Evolutionary conservation across 2,113 vertebrate genomes (phyloP).

Genomic region (Ondatra zibethicus): DNA sequence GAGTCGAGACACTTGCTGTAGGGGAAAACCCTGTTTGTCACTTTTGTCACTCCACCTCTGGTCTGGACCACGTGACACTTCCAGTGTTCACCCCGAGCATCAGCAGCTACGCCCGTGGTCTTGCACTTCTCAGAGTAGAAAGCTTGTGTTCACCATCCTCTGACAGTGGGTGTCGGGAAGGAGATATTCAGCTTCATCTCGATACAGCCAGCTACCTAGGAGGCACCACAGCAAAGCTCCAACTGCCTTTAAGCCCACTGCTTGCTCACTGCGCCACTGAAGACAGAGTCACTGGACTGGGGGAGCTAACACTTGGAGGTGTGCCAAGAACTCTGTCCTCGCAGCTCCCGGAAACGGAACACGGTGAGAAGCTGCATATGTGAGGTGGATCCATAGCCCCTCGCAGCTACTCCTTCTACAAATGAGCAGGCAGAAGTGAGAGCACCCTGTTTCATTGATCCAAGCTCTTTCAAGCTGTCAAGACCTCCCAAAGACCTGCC

Average conservation of each 20-base stretch:
- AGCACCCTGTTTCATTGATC: neutral
- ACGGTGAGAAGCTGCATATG: neutral
- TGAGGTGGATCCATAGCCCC: neutral
- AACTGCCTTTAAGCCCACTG: neutral
- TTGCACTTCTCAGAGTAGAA: neutral
- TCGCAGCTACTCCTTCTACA: neutral
- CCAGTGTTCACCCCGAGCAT: neutral
- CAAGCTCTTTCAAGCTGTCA: neutral
- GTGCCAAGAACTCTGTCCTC: neutral
- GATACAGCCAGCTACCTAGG: neutral
- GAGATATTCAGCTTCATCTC: neutral
- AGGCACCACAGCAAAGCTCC: neutral
- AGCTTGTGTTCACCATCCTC: neutral
- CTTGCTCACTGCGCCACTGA: neutral
- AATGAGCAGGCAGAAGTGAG: neutral
- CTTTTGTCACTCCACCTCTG: neutral
- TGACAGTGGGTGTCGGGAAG: neutral
- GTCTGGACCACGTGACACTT: neutral
- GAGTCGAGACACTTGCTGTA: neutral
- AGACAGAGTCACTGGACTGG: neutral
- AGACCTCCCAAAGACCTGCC: neutral
- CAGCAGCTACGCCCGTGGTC: neutral
- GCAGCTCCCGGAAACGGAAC: neutral
- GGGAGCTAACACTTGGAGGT: neutral
- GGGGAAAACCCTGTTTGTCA: neutral